phyloP scores from a whole-genome alignment of 2,113 vertebrate species.

The Zosterops japonicus region DNA sequence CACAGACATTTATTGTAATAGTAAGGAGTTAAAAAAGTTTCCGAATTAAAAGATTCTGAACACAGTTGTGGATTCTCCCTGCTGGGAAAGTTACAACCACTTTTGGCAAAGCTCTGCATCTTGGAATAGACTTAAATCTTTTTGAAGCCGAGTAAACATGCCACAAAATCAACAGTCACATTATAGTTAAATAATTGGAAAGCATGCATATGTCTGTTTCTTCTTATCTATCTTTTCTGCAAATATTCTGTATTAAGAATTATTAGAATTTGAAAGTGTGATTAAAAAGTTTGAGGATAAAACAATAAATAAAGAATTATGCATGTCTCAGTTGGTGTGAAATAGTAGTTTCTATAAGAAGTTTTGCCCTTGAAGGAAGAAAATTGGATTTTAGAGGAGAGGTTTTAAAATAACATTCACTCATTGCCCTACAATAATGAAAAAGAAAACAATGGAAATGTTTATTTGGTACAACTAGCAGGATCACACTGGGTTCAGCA shows the following conservation, averaged over 20 bases:
- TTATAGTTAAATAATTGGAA: neutral
- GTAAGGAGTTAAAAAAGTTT: neutral
- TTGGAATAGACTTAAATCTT: neutral
- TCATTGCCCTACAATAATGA: neutral
- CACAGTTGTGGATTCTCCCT: neutral
- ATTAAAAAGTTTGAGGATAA: slow-evolving; percentile 15
- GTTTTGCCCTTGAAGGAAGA: neutral
- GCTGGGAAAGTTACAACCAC: neutral
- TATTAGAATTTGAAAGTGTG: neutral
- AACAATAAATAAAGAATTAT: neutral
- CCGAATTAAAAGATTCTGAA: neutral
- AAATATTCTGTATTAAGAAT: slow-evolving; percentile 7
- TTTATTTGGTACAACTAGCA: neutral
- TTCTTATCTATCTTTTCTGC: neutral
- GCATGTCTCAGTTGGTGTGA: neutral
- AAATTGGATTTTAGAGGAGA: neutral
- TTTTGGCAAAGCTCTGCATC: neutral
- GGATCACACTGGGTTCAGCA: neutral
- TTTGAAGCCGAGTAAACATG: slow-evolving; percentile 16
- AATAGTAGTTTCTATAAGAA: neutral
- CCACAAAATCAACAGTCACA: neutral
- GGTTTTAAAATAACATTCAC: neutral
- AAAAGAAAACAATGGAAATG: neutral
- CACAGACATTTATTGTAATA: neutral
- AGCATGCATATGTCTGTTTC: neutral